A percentile compares a stretch with the other conserved stretches of the same genome.
Conservation (phyloP, 2,113 vertebrate genomes). For the Lathamus discolor region DNA sequence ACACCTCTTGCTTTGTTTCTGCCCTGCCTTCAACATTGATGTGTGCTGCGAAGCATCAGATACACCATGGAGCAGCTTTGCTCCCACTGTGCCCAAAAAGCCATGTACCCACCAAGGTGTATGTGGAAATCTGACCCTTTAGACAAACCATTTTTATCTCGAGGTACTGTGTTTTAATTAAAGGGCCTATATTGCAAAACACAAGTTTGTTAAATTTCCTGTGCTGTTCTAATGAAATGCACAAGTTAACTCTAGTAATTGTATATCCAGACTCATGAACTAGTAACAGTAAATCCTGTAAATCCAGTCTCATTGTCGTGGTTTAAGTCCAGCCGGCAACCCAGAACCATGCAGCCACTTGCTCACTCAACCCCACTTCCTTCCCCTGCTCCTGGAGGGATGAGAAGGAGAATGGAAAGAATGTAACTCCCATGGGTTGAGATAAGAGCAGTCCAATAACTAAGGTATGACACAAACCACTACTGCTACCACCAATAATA, state of each 20-base stretch:
- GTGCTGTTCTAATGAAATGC: not conserved
- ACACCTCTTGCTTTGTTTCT: slow-evolving; percentile 1
- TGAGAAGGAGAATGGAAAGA: too few relatives aligned
- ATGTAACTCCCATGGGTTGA: too few relatives aligned
- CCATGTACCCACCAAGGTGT: fast-evolving
- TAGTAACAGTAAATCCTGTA: not conserved
- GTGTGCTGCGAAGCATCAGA: not conserved
- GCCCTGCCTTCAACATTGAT: not conserved
- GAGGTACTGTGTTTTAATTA: not conserved
- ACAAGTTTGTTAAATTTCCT: not conserved
- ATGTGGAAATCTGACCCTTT: not conserved
- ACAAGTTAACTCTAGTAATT: not conserved
- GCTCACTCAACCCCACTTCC: too few relatives aligned
- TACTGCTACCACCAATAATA: too few relatives aligned
- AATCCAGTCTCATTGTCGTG: not conserved
- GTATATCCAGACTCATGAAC: not conserved
- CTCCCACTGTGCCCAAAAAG: not conserved
- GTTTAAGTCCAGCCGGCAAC: too few relatives aligned
- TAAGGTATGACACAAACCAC: too few relatives aligned
- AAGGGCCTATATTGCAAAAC: not conserved
- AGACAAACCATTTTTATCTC: not conserved
- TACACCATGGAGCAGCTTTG: not conserved
- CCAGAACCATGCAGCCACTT: too few relatives aligned
- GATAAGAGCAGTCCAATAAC: too few relatives aligned
- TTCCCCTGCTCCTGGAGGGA: too few relatives aligned